phyloP scores from a whole-genome alignment of 2,888 invertebrate species.

The Leptura quadrifasciata region DNA sequence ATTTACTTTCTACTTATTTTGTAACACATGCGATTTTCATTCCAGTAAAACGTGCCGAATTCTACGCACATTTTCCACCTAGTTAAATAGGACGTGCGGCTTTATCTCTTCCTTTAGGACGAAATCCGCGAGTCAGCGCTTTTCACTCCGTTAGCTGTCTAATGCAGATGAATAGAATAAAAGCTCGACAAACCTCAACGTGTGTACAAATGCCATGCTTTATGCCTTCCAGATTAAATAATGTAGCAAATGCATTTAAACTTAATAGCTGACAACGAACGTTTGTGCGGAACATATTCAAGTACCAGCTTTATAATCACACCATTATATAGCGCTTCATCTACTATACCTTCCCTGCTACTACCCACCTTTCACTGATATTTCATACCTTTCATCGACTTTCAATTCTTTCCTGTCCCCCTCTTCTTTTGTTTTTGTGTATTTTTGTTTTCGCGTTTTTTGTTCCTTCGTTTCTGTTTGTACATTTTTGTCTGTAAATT shows the following conservation, averaged over 20 bases:
- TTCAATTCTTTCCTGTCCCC: too few relatives aligned
- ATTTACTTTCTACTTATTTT: background rate
- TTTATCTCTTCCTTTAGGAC: background rate
- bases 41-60: background rate
- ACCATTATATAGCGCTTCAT: too few relatives aligned
- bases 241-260: background rate
- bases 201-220: constrained; percentile 2
- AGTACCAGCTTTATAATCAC: background rate
- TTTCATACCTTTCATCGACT: too few relatives aligned
- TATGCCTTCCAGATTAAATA: background rate
- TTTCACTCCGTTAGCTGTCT: constrained; percentile 5
- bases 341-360: too few relatives aligned
- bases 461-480: too few relatives aligned
- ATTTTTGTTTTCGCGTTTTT: too few relatives aligned
- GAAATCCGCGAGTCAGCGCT: constrained; percentile 3
- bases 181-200: background rate
- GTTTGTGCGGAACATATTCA: background rate
- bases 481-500: too few relatives aligned
- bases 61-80: constrained; percentile 20
- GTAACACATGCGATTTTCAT: background rate
- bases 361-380: too few relatives aligned
- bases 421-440: too few relatives aligned
- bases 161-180: constrained; percentile 17
- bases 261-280: background rate
- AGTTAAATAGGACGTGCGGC: constrained; percentile 8